Evolutionary conservation across 64 coral and sea anemone genomes (phyloP).

Genomic region (Porites lutea): DNA sequence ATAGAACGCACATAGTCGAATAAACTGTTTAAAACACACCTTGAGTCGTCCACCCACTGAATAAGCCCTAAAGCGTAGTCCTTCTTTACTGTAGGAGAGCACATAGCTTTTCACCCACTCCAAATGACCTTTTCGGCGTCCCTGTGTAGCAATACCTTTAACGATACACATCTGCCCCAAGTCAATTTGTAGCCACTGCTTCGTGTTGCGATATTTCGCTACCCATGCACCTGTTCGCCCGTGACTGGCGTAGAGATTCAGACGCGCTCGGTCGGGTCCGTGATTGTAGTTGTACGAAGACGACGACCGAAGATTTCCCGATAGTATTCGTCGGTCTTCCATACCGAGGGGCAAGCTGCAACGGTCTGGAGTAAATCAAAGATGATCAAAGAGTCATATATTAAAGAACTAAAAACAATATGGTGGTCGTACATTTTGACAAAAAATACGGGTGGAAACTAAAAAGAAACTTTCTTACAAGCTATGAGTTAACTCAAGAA

Average conservation of each 20-base stretch:
- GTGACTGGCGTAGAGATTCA: conserved; percentile 44
- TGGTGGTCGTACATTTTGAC: not conserved
- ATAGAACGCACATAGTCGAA: too few relatives aligned
- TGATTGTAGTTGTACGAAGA: conserved; percentile 70
- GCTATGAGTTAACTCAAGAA: too few relatives aligned
- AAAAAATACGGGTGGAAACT: too few relatives aligned
- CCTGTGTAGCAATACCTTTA: conserved; percentile 73
- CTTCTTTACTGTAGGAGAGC: conserved; percentile 36
- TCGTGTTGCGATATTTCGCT: conserved; percentile 30
- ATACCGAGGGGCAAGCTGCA: conserved; percentile 70
- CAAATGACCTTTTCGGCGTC: conserved; percentile 45
- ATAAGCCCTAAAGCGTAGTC: conserved; percentile 55
- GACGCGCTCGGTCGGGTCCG: conserved; percentile 59
- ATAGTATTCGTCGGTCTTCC: conserved; percentile 57
- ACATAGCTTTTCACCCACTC: conserved; percentile 65
- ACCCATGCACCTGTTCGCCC: conserved; percentile 69
- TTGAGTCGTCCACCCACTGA: conserved; percentile 50
- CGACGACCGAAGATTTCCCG: conserved; percentile 60
- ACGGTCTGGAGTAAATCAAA: conserved; percentile 26
- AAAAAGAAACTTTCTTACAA: not conserved
- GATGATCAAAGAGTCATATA: not conserved
- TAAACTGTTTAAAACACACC: conserved; percentile 4
- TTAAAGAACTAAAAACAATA: not conserved
- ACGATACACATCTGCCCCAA: conserved; percentile 37
- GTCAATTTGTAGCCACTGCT: conserved; percentile 72